Base-by-base conservation (phyloP, 2,888 invertebrate genomes). In the Nymphalis c-album region DNA sequence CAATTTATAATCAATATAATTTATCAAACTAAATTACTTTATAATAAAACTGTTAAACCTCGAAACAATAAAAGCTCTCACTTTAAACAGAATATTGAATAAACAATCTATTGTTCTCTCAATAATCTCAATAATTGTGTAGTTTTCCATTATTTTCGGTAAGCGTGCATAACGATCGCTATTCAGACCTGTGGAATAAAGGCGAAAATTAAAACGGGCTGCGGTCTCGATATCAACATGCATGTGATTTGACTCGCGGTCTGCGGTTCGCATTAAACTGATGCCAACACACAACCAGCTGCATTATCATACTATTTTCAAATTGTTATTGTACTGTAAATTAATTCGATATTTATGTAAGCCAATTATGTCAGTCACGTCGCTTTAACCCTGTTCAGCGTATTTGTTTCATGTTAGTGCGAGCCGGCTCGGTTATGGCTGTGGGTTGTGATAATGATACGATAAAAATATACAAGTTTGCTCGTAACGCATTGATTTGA, bases 121-220 rank as follows among this genome's bases (percentile, higher is more conserved):
- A 46, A 46, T 55, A 47, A 57, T 46, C 7, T 22, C 20, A 55
- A 51, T 59, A 63, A n/a, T 46, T 31, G 61, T 58, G 13, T 4
- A 40, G 16, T 45, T 48, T 60, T 60, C 60, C 79, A 0, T 82
- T n/a, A 48, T 48, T 31, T 48, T 48, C 18, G 1, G n/a, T 17
- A n/a, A 48, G 18, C 48, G 18, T 5, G 0, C 48, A 40, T 40
- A 0, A 13, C 6, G 18, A 58, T 22, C 7, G 40, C 40, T 18
- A 66, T 66, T n/a, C 22, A 47, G 47, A 48, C 47, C n/a, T 55
- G 46, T 66, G 57, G 60, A 40, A 62, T 62, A 62, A 57, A 60
- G 53, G 63, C 47, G 55, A 61, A 47, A 61, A 66, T 66, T 26
- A 57, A 66, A 67, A 64, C 60, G 48, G 50, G 20, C 48, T 62